Conservation (phyloP, 2,888 invertebrate genomes). For the Platerodrilus igneus region DNA sequence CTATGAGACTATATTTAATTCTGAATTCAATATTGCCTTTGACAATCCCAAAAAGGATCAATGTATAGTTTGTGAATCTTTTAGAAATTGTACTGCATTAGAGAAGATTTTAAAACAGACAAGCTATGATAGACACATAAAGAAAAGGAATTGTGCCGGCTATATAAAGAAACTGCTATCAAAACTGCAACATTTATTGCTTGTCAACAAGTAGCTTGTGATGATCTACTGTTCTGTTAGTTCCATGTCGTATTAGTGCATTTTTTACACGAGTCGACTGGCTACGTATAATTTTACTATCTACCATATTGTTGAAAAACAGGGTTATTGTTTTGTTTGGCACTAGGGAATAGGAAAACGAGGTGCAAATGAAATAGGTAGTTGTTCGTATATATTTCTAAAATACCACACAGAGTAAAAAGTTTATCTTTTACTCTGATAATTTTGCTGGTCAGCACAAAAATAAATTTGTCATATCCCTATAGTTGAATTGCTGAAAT, state of each 20-base stretch:
- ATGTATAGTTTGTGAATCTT: no score
- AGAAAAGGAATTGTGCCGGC: background rate
- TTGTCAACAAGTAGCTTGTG: background rate
- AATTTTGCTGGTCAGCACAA: no score
- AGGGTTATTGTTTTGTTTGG: slow-evolving; percentile 4
- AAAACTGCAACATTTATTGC: background rate
- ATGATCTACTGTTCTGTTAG: background rate
- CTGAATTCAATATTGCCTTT: no score
- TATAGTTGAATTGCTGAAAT: no score
- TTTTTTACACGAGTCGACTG: slow-evolving; percentile 1
- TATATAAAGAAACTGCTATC: background rate
- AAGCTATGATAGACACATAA: no score
- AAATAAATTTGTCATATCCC: no score
- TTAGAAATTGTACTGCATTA: no score
- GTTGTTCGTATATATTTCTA: background rate
- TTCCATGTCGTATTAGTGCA: background rate
- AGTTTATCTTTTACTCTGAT: background rate
- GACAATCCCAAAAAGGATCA: no score
- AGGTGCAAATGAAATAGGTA: slow-evolving; percentile 6
- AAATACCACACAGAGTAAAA: background rate
- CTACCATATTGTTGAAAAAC: background rate
- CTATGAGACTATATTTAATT: no score
- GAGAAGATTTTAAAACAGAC: no score
- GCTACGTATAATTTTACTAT: slow-evolving; percentile 1
- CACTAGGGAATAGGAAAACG: background rate